Evolutionary conservation across 2,797 vertebrate species (phyloP).

Genomic region (Notoglanidium macrostoma): DNA sequence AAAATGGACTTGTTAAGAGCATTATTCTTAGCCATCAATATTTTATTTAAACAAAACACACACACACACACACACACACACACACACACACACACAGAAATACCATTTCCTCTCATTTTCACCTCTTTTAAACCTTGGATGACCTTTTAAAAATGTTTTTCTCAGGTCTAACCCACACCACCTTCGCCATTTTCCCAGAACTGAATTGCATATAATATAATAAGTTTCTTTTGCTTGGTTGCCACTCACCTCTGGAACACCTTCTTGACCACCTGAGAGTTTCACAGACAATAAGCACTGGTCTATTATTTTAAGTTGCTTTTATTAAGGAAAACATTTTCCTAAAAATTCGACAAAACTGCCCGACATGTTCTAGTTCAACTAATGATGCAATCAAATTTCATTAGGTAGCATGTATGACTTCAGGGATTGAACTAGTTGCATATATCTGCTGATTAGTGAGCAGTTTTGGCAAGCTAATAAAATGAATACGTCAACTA

Average conservation of each 20-base stretch:
- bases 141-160: slow-evolving; percentile 2
- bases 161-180: background rate
- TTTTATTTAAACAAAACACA: background rate
- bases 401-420: no score
- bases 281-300: background rate
- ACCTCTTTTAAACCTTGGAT: background rate
- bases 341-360: background rate
- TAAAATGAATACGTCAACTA: no score
- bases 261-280: slow-evolving; percentile 20
- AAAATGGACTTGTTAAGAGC: background rate
- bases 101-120: background rate
- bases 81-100: background rate
- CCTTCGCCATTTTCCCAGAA: slow-evolving; percentile 7
- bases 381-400: no score
- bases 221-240: background rate
- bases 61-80: background rate
- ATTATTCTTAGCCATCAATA: background rate
- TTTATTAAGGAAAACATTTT: background rate
- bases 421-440: no score
- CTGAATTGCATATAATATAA: background rate
- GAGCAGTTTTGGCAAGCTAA: no score
- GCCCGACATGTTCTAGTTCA: no score
- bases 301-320: background rate
- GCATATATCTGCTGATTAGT: no score
- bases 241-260: background rate